Evolutionary conservation across 1,140 invertebrate species (phyloP).

Genomic region (Cephus cinctus): DNA sequence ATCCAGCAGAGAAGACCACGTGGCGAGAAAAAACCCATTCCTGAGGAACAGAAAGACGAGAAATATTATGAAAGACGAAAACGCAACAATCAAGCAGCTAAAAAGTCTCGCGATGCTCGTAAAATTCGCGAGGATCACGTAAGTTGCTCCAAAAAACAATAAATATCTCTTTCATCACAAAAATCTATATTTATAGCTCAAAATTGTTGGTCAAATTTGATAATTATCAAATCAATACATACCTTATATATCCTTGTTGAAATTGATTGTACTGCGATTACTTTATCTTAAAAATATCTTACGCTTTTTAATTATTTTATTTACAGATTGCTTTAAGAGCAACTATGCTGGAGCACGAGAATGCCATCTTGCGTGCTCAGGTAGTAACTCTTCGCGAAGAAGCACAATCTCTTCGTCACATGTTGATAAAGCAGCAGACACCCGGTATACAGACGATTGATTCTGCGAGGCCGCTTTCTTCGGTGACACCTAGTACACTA

Average conservation of each 20-base stretch:
- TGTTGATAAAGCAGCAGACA: constrained; percentile 53
- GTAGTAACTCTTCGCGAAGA: constrained; percentile 79
- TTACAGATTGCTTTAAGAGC: constrained; percentile 76
- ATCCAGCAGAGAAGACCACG: constrained; percentile 59
- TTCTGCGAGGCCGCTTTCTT: constrained; percentile 20
- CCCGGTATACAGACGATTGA: constrained; percentile 26
- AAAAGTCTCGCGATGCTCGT: constrained; percentile 83
- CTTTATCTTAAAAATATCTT: neutral
- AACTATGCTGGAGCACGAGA: constrained; percentile 80
- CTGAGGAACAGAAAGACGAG: constrained; percentile 81
- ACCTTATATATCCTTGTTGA: neutral
- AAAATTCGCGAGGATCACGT: constrained; percentile 84
- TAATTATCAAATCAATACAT: neutral
- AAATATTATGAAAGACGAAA: constrained; percentile 86
- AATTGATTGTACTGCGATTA: too few species aligned
- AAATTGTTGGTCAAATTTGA: neutral
- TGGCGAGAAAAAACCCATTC: constrained; percentile 85
- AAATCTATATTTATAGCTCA: neutral
- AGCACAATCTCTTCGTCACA: constrained; percentile 67
- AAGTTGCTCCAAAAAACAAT: too few species aligned
- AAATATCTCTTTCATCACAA: neutral
- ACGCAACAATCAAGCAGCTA: constrained; percentile 88
- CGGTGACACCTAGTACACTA: constrained; percentile 22
- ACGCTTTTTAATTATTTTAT: constrained; percentile 15
- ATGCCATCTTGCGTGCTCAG: constrained; percentile 79